Evolutionary conservation across 1,140 invertebrate species (phyloP).

Genomic region (Drosophila triauraria): DNA sequence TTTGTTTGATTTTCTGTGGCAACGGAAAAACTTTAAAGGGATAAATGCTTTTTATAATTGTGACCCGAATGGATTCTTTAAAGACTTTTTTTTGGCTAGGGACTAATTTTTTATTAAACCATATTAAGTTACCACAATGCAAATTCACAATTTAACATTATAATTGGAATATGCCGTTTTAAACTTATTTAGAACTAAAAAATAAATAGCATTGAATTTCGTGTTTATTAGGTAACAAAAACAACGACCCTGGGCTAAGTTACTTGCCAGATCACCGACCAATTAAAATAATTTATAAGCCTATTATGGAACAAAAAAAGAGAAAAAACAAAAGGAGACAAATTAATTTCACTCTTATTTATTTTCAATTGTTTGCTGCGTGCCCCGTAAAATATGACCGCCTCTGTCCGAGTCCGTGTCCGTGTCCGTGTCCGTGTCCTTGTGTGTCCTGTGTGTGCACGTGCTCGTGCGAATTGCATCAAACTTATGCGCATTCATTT

Average conservation of each 20-base stretch:
- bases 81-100: not conserved
- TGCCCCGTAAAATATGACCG: conserved; percentile 23
- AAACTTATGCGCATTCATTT: conserved; percentile 67
- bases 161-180: not conserved
- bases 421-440: not conserved
- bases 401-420: conserved; percentile 1
- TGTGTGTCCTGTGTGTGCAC: conserved; percentile 17
- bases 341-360: conserved; percentile 65
- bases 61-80: not conserved
- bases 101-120: not conserved
- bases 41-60: not conserved
- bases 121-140: not conserved
- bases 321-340: conserved; percentile 32
- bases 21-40: not conserved
- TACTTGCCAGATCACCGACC: conserved; percentile 16
- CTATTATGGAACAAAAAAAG: conserved; percentile 63
- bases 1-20: not conserved
- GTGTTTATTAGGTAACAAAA: conserved; percentile 3
- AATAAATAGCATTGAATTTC: not conserved
- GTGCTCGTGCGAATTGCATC: conserved; percentile 54
- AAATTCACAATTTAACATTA: not conserved
- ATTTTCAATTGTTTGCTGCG: conserved; percentile 66
- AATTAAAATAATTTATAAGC: conserved; percentile 75
- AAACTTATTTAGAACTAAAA: not conserved
- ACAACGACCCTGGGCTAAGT: not conserved